Percentiles rank a stretch among this genome's conserved stretches.
Conservation (phyloP, 1,140 invertebrate species). For the Cyrtorhinus lividipennis region DNA sequence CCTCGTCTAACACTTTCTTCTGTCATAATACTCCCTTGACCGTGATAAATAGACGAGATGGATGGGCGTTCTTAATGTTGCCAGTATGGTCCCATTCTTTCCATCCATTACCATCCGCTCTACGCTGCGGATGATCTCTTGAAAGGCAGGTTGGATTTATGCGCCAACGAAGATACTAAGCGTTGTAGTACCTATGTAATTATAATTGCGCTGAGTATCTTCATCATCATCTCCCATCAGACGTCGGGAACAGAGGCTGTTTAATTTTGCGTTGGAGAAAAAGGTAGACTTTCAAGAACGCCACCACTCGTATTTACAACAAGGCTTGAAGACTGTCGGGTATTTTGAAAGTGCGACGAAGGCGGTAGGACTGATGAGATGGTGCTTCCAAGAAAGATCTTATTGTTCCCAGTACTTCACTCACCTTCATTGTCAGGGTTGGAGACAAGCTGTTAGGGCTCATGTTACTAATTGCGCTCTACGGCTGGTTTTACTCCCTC, state of each 20-base stretch:
- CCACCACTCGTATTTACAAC: background rate
- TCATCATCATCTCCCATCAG: too few species aligned
- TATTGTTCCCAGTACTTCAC: background rate
- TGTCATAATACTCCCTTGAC: background rate
- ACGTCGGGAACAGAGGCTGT: too few species aligned
- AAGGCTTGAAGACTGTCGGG: background rate
- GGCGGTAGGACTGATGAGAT: background rate
- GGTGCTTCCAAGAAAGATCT: background rate
- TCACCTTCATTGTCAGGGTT: background rate
- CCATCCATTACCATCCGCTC: too few species aligned
- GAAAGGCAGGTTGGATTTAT: too few species aligned
- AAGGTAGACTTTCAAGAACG: background rate
- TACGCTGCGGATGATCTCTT: too few species aligned
- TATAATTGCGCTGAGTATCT: too few species aligned
- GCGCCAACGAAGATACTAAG: too few species aligned
- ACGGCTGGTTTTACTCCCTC: background rate
- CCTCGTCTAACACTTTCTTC: background rate
- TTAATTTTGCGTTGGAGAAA: too few species aligned
- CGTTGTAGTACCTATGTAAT: too few species aligned
- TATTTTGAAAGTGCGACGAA: too few species aligned
- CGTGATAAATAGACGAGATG: background rate
- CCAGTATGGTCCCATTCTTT: too few species aligned
- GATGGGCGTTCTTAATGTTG: too few species aligned
- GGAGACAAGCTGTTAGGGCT: background rate
- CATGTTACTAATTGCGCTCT: background rate